phyloP scores from a whole-genome alignment of 2,113 vertebrate species.

The Gorilla gorilla region DNA sequence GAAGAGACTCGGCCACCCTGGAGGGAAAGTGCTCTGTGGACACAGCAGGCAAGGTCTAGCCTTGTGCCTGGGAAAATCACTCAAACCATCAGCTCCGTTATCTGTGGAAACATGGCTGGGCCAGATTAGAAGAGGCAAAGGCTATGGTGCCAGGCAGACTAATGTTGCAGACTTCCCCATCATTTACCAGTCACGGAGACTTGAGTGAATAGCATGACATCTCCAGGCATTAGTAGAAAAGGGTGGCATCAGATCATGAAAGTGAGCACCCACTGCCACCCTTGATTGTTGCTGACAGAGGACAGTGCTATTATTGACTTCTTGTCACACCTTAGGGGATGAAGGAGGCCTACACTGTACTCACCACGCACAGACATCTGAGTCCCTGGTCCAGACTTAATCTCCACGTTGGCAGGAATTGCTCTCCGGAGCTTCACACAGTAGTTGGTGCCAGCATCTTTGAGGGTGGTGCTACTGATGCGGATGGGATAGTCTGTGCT shows the following conservation, averaged over 20 bases:
- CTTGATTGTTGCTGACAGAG: no score
- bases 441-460: conserved; percentile 18
- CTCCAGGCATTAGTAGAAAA: no score
- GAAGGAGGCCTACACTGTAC: no score
- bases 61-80: background rate
- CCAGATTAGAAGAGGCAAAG: fast-evolving
- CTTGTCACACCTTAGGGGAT: no score
- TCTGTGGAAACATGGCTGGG: background rate
- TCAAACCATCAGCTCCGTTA: background rate
- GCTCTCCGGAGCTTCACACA: background rate
- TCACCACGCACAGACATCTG: background rate
- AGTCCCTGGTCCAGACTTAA: background rate
- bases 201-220: no score
- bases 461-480: background rate
- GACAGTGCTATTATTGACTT: no score
- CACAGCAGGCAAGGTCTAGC: background rate
- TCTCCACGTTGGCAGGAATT: fast-evolving
- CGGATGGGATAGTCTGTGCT: background rate
- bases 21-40: background rate
- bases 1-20: fast-evolving
- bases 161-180: no score
- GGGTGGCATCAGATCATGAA: no score
- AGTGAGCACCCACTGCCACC: no score
- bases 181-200: no score
- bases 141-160: fast-evolving